Base-by-base conservation (phyloP, 2,113 vertebrate species). In the Sinocyclocheilus grahami region DNA sequence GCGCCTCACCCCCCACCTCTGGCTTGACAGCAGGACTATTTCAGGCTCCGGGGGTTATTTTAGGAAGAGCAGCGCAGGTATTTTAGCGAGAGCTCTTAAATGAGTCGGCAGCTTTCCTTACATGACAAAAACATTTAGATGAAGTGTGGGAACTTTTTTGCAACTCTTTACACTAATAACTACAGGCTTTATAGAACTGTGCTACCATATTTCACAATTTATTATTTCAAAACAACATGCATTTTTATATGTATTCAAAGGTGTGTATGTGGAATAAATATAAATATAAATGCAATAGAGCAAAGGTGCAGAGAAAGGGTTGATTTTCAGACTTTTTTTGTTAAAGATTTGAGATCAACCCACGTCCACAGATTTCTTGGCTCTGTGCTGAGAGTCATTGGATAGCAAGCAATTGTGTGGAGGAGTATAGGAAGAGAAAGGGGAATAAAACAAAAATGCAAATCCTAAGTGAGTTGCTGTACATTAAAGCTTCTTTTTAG, bases 311-410 rank as follows among this genome's bases (percentile, higher is more conserved):
- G 74, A 67, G 4, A 48, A 63, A 78, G 53, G 37, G 58, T 74
- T 30, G 83, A 55, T 53, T 71, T 83, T 81, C 30, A 58, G 81
- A 85, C 55, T 53, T 86, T 78, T 3, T 37, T 65, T 80, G 69
- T 63, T 74, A 24, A 16, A 80, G 82, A 87, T 82, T 85, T 78
- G 87, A 74, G 72, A 89, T 89, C 82, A 87, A 89, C 78, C 63
- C 90, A 78, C 84, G 82, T 77, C 83, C 74, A 65, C 89, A 89
- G 87, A 91, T 90, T 89, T 91, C 90, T 87, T 90, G 83, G 87
- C 84, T 30, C 30, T 55, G 80, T 75, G 85, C 72, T 84, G 78
- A 69, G 78, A 89, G 78, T 86, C 72, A 76, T 76, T 30, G 46
- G 46, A 55, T 55, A 82, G 46, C 33, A 83, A 84, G 87, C 74